These are phyloP conservation scores for Etheostoma perlongum DNA, from an alignment of 2,797 vertebrate species.

Conservation along the genomic window DNA sequence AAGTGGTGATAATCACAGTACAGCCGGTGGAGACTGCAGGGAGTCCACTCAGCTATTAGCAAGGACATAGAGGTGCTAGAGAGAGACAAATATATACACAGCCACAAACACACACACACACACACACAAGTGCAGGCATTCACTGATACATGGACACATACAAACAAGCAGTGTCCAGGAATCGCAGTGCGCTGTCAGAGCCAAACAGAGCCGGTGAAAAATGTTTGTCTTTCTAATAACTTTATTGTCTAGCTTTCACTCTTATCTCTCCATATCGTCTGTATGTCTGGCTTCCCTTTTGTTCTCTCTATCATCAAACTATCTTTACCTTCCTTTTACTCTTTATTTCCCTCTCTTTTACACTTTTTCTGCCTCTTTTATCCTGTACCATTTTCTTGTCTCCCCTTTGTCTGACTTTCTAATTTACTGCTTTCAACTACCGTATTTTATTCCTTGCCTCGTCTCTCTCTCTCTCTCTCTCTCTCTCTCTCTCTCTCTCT, in stretches of 20 bases:
- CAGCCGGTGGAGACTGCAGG: slow-evolving; percentile 77
- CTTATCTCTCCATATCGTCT: not conserved
- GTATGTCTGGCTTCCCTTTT: slow-evolving; percentile 1
- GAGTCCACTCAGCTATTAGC: slow-evolving; percentile 77
- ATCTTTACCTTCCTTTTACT: not conserved
- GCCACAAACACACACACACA: slow-evolving; percentile 27
- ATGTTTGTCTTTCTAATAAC: slow-evolving; percentile 48
- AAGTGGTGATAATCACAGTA: slow-evolving; percentile 76
- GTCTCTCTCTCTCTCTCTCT: slow-evolving; percentile 23
- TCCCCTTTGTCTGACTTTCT: slow-evolving; percentile 34
- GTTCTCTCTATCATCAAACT: slow-evolving; percentile 1
- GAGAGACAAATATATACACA: slow-evolving; percentile 60
- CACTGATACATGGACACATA: slow-evolving; percentile 39
- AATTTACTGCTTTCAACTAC: slow-evolving; percentile 25
- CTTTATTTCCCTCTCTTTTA: not conserved
- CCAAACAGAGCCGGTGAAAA: slow-evolving; percentile 35
- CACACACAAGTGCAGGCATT: slow-evolving; percentile 31
- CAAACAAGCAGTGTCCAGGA: slow-evolving; percentile 40
- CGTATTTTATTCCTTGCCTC: not conserved
- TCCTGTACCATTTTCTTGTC: slow-evolving; percentile 12
- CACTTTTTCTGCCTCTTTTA: slow-evolving; percentile 25
- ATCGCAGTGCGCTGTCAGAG: slow-evolving; percentile 45
- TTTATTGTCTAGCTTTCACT: slow-evolving; percentile 13
- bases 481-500: slow-evolving; percentile 35
- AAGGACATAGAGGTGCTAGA: slow-evolving; percentile 73